Evolutionary conservation across 2,797 vertebrate species (phyloP).

Genomic region (Astyanax mexicanus): DNA sequence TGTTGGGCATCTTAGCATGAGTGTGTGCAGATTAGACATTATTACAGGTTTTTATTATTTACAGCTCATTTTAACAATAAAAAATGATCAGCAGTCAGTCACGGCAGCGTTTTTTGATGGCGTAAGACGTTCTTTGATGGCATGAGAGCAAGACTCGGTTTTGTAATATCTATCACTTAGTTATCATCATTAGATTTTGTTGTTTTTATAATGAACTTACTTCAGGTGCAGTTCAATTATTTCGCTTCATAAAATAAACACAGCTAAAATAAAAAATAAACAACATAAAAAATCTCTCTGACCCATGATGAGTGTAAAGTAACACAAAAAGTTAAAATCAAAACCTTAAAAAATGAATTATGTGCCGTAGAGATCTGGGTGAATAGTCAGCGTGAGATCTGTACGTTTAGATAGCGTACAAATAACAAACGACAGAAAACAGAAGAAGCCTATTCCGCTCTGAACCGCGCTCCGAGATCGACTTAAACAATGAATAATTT

Average conservation of each 20-base stretch:
- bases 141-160: neutral
- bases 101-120: neutral
- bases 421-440: constrained; percentile 2
- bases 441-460: neutral
- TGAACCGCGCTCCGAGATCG: constrained; percentile 19
- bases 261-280: neutral
- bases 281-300: constrained; percentile 29
- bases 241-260: neutral
- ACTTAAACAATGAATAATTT: neutral
- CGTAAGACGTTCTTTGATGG: neutral
- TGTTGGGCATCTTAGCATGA: neutral
- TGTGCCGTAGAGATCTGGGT: constrained; percentile 70
- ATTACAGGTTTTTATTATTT: constrained; percentile 36
- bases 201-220: neutral
- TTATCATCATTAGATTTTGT: neutral
- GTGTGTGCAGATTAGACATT: constrained; percentile 10
- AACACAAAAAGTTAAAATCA: constrained; percentile 39
- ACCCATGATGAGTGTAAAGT: constrained; percentile 52
- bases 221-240: constrained; percentile 1
- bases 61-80: constrained; percentile 38
- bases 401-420: neutral
- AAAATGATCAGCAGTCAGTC: constrained; percentile 29
- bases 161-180: neutral
- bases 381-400: constrained; percentile 29
- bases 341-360: constrained; percentile 68